Percentiles rank a stretch among this genome's conserved stretches.
Evolutionary conservation across 2,113 vertebrate species (phyloP).

Genomic region (Tragelaphus imberbis): DNA sequence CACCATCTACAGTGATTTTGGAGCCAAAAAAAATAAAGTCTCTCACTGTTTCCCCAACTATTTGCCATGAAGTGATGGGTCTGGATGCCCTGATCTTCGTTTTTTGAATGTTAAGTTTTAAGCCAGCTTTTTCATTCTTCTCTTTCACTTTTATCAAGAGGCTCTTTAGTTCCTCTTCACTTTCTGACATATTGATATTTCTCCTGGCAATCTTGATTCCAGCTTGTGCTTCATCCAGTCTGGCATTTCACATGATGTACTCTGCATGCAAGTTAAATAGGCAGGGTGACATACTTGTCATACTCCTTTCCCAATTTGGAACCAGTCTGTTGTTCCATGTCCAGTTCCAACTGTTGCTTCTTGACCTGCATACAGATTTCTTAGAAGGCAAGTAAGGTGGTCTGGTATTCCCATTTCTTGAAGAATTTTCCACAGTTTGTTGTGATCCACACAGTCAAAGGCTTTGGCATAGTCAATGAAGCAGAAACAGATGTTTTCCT

Average conservation of each 20-base stretch:
- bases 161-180: neutral
- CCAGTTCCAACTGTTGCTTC: neutral
- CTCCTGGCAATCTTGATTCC: neutral
- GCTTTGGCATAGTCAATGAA: neutral
- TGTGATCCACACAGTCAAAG: neutral
- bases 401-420: neutral
- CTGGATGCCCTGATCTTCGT: no score
- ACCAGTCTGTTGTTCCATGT: neutral
- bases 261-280: neutral
- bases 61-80: neutral
- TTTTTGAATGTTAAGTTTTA: no score
- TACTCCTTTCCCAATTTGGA: neutral
- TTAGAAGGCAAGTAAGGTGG: neutral
- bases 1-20: neutral
- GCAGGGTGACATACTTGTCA: neutral
- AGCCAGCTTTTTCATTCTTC: neutral
- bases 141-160: neutral
- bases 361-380: neutral
- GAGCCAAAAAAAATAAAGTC: accelerated
- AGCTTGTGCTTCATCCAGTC: neutral
- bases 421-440: neutral
- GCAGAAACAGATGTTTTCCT: neutral
- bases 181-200: neutral
- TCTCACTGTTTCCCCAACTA: neutral
- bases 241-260: neutral